Conservation (phyloP, 2,797 vertebrate species). For the Tamandua tetradactyla region DNA sequence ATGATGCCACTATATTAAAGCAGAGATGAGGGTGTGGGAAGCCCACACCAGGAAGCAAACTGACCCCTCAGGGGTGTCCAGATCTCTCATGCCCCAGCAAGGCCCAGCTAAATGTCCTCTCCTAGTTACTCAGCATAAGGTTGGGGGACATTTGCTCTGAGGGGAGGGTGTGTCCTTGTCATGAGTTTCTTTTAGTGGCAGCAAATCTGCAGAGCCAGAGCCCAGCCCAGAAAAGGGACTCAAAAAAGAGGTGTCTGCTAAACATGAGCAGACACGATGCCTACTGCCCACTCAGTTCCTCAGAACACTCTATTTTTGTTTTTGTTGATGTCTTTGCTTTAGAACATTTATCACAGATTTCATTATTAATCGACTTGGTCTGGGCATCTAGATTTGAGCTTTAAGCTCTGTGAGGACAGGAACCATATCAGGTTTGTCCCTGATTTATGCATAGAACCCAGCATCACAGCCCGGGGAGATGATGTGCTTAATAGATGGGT, state of each 20-base stretch:
- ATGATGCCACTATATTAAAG: neutral
- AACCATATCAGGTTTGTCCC: rapidly evolving
- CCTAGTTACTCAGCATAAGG: neutral
- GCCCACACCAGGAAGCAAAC: no score
- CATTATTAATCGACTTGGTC: neutral
- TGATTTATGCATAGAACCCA: neutral
- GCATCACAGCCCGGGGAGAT: rapidly evolving
- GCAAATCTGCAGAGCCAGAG: neutral
- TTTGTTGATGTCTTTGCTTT: neutral
- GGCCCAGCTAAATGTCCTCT: neutral
- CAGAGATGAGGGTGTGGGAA: neutral
- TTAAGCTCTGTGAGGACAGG: neutral
- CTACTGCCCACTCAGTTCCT: no score
- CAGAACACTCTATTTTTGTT: neutral
- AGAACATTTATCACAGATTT: neutral
- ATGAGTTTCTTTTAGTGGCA: neutral
- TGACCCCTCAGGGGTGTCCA: rapidly evolving
- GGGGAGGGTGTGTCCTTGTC: neutral
- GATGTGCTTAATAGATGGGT: rapidly evolving
- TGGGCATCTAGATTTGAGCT: neutral
- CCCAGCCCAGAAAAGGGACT: neutral
- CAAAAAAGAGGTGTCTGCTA: neutral
- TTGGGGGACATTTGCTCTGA: no score
- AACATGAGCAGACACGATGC: no score
- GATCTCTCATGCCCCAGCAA: neutral